A percentile compares a stretch with the other conserved stretches of the same genome.
Evolutionary conservation across 2,888 invertebrate species (phyloP).

Genomic region (Portevinia maculata): DNA sequence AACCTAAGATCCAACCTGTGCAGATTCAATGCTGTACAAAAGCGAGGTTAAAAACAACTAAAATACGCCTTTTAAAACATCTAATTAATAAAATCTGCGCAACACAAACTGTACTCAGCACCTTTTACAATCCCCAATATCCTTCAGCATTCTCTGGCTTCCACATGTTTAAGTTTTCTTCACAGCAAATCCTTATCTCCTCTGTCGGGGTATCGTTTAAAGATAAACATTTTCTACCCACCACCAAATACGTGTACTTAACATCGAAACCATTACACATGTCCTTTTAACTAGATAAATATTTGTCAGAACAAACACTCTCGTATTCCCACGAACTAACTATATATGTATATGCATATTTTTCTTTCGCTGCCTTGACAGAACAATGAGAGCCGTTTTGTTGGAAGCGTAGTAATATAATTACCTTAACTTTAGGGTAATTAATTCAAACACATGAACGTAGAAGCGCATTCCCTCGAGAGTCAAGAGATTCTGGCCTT

Average conservation of each 20-base stretch:
- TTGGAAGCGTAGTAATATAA: constrained; percentile 1
- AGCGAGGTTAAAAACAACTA: too few relatives aligned
- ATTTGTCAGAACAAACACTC: constrained; percentile 1
- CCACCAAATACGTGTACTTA: background rate
- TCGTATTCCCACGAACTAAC: background rate
- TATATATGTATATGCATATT: background rate
- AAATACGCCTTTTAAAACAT: too few relatives aligned
- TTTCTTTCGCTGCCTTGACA: background rate
- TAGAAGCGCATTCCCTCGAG: background rate
- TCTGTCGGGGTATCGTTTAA: too few relatives aligned
- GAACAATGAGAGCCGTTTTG: constrained; percentile 1
- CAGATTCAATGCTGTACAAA: too few relatives aligned
- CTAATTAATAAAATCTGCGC: too few relatives aligned
- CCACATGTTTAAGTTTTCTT: too few relatives aligned
- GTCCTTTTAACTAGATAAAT: background rate
- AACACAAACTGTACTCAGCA: too few relatives aligned
- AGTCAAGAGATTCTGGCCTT: background rate
- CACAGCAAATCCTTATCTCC: too few relatives aligned
- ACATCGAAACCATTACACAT: background rate
- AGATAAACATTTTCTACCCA: background rate
- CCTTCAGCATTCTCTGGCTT: too few relatives aligned
- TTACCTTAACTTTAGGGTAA: constrained; percentile 22
- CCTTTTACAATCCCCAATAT: too few relatives aligned
- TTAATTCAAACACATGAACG: constrained; percentile 2
- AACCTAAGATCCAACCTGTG: too few relatives aligned